Conservation (phyloP, 23 tunicate species). For the Aplidium turbinatum region DNA sequence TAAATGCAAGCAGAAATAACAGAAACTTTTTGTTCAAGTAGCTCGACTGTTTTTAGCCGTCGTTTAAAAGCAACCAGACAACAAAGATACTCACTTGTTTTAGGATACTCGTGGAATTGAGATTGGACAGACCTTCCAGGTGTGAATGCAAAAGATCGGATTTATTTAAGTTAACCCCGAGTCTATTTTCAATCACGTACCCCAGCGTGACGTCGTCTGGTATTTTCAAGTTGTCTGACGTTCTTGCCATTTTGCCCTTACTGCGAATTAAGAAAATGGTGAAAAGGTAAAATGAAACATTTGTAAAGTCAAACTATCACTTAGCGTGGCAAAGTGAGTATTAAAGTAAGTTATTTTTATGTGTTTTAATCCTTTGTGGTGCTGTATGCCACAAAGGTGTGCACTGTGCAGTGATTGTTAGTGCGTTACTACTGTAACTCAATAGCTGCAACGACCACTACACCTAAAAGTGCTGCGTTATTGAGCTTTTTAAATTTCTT, state of each 20-base stretch:
- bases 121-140: constrained; percentile 27
- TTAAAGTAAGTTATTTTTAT: no score
- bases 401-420: no score
- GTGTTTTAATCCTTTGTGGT: no score
- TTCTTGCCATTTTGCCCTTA: constrained; percentile 28
- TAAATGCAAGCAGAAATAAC: no score
- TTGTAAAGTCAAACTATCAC: no score
- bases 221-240: constrained; percentile 23
- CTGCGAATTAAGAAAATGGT: constrained; percentile 24
- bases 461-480: no score
- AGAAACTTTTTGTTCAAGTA: no score
- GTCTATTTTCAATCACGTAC: constrained; percentile 44
- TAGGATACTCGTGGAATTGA: constrained; percentile 5
- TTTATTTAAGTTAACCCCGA: constrained; percentile 35
- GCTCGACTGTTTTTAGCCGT: no score
- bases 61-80: background rate
- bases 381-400: no score
- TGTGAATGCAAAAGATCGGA: constrained; percentile 56
- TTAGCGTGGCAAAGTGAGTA: background rate
- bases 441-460: no score
- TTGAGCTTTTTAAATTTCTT: no score
- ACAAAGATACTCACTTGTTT: constrained; percentile 49
- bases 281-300: background rate
- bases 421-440: no score
- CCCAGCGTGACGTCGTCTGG: constrained; percentile 78